Percentiles rank a stretch among this genome's conserved stretches.
Conservation (phyloP, 2,113 vertebrate genomes). For the Saguinus midas region DNA sequence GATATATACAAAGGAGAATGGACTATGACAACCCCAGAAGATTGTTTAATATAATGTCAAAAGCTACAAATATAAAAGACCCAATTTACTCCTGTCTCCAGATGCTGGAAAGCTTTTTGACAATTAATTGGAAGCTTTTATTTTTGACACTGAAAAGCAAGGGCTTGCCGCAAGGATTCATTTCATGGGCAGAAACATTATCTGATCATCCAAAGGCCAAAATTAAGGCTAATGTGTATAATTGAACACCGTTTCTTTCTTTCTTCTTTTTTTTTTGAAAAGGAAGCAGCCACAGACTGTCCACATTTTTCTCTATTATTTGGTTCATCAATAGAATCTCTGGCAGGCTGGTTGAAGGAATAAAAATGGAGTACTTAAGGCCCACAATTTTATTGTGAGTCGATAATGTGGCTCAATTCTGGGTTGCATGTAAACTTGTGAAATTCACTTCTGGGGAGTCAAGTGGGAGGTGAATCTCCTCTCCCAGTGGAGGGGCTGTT, state of each 20-base stretch:
- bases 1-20: conserved; percentile 55
- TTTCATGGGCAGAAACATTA: conserved; percentile 74
- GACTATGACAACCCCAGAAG: conserved; percentile 55
- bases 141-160: conserved; percentile 74
- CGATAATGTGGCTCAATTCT: conserved; percentile 67
- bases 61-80: conserved; percentile 72
- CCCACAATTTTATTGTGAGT: conserved; percentile 63
- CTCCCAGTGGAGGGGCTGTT: conserved; percentile 47
- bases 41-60: conserved; percentile 77
- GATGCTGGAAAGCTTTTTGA: conserved; percentile 74
- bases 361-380: conserved; percentile 62
- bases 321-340: conserved; percentile 69
- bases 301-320: conserved; percentile 59
- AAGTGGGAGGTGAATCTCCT: conserved; percentile 55
- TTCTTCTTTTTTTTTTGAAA: not conserved
- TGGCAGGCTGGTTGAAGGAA: conserved; percentile 60
- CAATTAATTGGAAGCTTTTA: conserved; percentile 79
- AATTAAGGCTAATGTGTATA: conserved; percentile 79
- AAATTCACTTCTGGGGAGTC: conserved; percentile 67
- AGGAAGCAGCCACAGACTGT: conserved; percentile 53
- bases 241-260: conserved; percentile 61
- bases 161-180: conserved; percentile 67
- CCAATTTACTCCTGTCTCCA: conserved; percentile 72
- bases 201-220: conserved; percentile 74
- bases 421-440: conserved; percentile 58